Evolutionary conservation across 2,888 invertebrate species (phyloP).

Genomic region (Amphipyra berbera): DNA sequence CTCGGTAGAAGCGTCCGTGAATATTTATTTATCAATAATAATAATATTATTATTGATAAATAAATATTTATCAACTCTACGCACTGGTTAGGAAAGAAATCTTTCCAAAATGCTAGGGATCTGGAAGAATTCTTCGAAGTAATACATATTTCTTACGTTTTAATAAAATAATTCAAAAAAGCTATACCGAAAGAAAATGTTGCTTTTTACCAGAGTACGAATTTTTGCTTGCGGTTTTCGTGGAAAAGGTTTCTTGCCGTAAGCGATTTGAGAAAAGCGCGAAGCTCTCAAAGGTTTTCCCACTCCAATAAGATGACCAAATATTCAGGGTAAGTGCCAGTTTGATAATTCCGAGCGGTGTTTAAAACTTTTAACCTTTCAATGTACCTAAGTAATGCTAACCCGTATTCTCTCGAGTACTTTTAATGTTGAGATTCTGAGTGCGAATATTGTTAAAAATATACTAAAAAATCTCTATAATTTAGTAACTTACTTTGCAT

Average conservation of each 20-base stretch:
- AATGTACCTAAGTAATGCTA: constrained; percentile 56
- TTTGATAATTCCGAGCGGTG: constrained; percentile 66
- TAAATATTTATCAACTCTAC: not conserved
- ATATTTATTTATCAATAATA: too few relatives aligned
- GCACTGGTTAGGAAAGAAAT: constrained; percentile 5
- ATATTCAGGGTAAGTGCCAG: constrained; percentile 67
- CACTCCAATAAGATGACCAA: constrained; percentile 68
- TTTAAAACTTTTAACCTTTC: constrained; percentile 64
- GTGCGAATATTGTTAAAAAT: constrained; percentile 22
- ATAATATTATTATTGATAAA: not conserved
- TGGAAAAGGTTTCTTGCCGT: constrained; percentile 70
- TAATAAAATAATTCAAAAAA: constrained; percentile 50
- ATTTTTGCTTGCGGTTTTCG: constrained; percentile 63
- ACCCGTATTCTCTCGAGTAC: constrained; percentile 35
- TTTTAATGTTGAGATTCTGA: constrained; percentile 15
- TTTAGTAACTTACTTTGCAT: constrained; percentile 9
- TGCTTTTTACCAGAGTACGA: constrained; percentile 63
- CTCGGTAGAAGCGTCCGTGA: too few relatives aligned
- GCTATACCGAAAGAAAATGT: constrained; percentile 49
- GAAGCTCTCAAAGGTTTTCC: constrained; percentile 56
- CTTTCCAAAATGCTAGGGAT: constrained; percentile 2
- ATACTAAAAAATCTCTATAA: constrained; percentile 4
- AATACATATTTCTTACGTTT: constrained; percentile 19
- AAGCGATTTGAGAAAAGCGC: constrained; percentile 73
- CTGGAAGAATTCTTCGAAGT: not conserved